Evolutionary conservation across 2,888 invertebrate genomes (phyloP).

Genomic region (Drosophila multiciliata): DNA sequence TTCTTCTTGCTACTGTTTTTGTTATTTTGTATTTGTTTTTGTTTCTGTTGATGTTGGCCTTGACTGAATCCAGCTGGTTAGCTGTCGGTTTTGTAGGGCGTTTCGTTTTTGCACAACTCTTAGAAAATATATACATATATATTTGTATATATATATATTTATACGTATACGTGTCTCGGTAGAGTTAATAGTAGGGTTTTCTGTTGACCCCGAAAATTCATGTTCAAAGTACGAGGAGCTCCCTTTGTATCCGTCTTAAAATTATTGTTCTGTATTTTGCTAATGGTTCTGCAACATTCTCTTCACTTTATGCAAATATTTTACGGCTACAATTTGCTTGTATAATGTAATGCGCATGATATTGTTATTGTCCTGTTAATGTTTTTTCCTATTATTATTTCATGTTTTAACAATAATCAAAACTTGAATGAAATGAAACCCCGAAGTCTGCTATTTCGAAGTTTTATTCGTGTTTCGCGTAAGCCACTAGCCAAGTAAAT

Average conservation of each 20-base stretch:
- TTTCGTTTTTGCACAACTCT: conserved; percentile 24
- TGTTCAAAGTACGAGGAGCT: conserved; percentile 14
- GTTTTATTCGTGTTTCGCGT: background rate
- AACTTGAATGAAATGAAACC: background rate
- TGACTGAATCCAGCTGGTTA: conserved; percentile 52
- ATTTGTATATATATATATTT: background rate
- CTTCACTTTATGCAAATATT: conserved; percentile 13
- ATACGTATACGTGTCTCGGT: background rate
- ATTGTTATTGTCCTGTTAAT: background rate
- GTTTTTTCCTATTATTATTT: background rate
- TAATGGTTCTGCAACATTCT: conserved; percentile 1
- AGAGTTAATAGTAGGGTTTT: background rate
- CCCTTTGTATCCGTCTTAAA: background rate
- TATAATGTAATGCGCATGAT: background rate
- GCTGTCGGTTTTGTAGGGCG: conserved; percentile 11
- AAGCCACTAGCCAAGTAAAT: conserved; percentile 35
- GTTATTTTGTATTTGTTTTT: conserved; percentile 14
- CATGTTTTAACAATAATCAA: conserved; percentile 1
- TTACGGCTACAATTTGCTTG: background rate
- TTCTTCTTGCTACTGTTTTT: conserved; percentile 3
- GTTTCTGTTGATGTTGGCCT: conserved; percentile 55
- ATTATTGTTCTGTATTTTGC: conserved; percentile 11
- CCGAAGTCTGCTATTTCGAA: background rate
- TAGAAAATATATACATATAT: background rate
- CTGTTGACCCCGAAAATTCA: conserved; percentile 7